These are phyloP conservation scores for Cyanocitta stelleri DNA, from an alignment of 2,113 vertebrate genomes.

Conservation along the genomic window DNA sequence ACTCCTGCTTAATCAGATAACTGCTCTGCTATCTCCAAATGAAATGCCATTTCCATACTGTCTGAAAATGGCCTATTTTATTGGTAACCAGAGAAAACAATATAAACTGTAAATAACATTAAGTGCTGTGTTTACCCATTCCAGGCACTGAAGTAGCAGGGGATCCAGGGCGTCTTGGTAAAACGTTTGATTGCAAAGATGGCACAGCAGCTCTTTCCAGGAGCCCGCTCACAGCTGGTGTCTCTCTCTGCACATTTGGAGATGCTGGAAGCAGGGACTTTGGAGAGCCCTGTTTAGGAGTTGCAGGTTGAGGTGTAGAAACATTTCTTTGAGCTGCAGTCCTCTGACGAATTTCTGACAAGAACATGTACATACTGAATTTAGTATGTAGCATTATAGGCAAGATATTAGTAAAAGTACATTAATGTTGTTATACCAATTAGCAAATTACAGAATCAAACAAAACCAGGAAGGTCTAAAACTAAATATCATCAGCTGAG, in stretches of 20 bases:
- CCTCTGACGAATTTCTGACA: constrained; percentile 91
- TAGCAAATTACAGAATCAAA: not conserved
- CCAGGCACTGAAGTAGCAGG: constrained; percentile 87
- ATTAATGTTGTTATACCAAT: not conserved
- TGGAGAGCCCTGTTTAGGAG: constrained; percentile 66
- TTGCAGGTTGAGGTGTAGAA: constrained; percentile 45
- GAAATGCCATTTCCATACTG: constrained; percentile 82
- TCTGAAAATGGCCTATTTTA: constrained; percentile 80
- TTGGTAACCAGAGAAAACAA: constrained; percentile 84
- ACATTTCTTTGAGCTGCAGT: constrained; percentile 80
- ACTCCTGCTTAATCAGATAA: constrained; percentile 85
- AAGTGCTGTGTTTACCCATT: constrained; percentile 91
- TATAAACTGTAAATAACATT: constrained; percentile 85
- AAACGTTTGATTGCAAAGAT: constrained; percentile 80
- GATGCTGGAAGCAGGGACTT: constrained; percentile 67
- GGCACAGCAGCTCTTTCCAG: constrained; percentile 80
- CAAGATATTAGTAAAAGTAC: not conserved
- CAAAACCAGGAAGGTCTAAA: not conserved
- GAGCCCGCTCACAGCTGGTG: constrained; percentile 84
- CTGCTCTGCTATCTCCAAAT: constrained; percentile 80
- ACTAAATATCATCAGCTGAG: not conserved
- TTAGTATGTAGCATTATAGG: constrained; percentile 27
- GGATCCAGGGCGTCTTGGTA: constrained; percentile 82
- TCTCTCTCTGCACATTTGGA: constrained; percentile 75
- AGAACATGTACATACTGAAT: constrained; percentile 4